Conservation (phyloP, 2,888 invertebrate species). For the Spodoptera picta region DNA sequence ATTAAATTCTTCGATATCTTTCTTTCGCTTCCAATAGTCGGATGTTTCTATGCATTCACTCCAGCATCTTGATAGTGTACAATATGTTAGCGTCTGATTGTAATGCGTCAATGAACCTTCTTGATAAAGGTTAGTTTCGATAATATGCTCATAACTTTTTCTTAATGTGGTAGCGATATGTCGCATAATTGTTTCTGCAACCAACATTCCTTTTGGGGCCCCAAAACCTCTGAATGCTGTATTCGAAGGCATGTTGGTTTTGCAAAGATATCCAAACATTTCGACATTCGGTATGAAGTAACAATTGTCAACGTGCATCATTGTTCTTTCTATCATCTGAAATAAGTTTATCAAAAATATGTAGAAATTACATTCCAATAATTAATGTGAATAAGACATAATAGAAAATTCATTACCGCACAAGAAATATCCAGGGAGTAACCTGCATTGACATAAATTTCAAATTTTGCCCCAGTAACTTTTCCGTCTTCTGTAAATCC, state of each 20-base stretch:
- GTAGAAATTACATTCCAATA: too few relatives aligned
- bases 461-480: slow-evolving; percentile 89
- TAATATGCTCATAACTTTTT: slow-evolving; percentile 90
- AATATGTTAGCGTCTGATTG: slow-evolving; percentile 92
- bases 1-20: slow-evolving; percentile 91
- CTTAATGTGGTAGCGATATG: slow-evolving; percentile 92
- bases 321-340: slow-evolving; percentile 93
- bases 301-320: slow-evolving; percentile 94
- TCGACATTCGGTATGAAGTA: slow-evolving; percentile 93
- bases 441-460: slow-evolving; percentile 92
- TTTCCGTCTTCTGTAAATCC: slow-evolving; percentile 92
- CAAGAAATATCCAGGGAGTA: slow-evolving; percentile 92
- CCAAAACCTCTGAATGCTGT: slow-evolving; percentile 98
- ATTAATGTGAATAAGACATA: too few relatives aligned
- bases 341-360: slow-evolving; percentile 39
- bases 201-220: slow-evolving; percentile 96
- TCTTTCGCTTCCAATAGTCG: slow-evolving; percentile 89
- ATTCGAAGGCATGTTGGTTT: slow-evolving; percentile 96
- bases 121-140: slow-evolving; percentile 92
- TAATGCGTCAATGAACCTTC: slow-evolving; percentile 94
- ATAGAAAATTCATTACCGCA: slow-evolving; percentile 78
- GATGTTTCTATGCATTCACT: slow-evolving; percentile 91
- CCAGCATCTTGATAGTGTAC: slow-evolving; percentile 93
- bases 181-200: slow-evolving; percentile 93
- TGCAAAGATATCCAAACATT: slow-evolving; percentile 92